Conservation (phyloP, 2,888 invertebrate genomes). For the Sinelater perroti region DNA sequence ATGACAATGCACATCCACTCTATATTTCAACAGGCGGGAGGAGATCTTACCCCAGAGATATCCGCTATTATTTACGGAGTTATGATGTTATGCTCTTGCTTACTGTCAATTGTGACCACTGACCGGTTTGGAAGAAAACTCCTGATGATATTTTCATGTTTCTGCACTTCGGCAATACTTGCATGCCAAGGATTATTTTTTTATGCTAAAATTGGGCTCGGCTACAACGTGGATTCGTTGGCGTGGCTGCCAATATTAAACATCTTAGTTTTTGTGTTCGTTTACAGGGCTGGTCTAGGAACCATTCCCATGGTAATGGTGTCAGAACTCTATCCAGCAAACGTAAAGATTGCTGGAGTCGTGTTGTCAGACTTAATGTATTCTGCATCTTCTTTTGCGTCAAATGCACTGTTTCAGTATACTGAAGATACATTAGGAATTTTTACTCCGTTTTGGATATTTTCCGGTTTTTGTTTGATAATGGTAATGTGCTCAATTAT, state of each 20-base stretch:
- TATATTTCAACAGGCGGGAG: slow-evolving; percentile 33
- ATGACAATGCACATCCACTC: slow-evolving; percentile 37
- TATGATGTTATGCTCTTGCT: slow-evolving; percentile 30
- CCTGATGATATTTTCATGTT: slow-evolving; percentile 34
- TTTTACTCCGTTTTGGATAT: slow-evolving; percentile 37
- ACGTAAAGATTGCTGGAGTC: slow-evolving; percentile 40
- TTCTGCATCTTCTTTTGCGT: slow-evolving; percentile 33
- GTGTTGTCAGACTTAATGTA: slow-evolving; percentile 37
- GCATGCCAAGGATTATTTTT: slow-evolving; percentile 31
- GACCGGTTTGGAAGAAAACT: slow-evolving; percentile 37
- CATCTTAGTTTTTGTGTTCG: slow-evolving; percentile 34
- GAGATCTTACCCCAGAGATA: slow-evolving; percentile 9
- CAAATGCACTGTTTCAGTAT: slow-evolving; percentile 32
- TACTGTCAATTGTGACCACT: slow-evolving; percentile 24
- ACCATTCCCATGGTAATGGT: slow-evolving; percentile 40
- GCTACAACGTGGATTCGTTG: slow-evolving; percentile 12
- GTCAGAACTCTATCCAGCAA: slow-evolving; percentile 36
- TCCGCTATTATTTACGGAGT: slow-evolving; percentile 27
- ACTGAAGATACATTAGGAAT: slow-evolving; percentile 35
- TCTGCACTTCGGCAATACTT: slow-evolving; percentile 26
- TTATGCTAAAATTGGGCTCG: slow-evolving; percentile 26
- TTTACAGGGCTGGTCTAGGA: slow-evolving; percentile 37
- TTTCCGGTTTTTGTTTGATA: slow-evolving; percentile 23
- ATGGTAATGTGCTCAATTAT: slow-evolving; percentile 24
- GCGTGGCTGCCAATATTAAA: slow-evolving; percentile 28